Percentiles rank a stretch among this genome's conserved stretches.
Evolutionary conservation across 2,797 vertebrate genomes (phyloP).

Genomic region (Adrianichthys oophorus): DNA sequence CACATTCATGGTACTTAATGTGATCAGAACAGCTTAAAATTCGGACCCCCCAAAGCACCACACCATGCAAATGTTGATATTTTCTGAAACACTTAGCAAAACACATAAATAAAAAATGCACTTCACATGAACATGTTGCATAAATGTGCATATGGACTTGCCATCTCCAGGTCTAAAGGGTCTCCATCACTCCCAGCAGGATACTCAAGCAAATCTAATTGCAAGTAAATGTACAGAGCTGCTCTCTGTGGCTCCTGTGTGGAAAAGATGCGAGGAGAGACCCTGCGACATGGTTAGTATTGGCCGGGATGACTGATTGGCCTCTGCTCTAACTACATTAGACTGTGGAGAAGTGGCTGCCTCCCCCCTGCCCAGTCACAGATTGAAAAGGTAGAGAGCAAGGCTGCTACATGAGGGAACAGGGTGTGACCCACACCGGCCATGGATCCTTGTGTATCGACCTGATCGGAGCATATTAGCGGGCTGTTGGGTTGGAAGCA

Average conservation of each 20-base stretch:
- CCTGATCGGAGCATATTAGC: slow-evolving; percentile 61
- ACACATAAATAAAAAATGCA: neutral
- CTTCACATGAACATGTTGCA: neutral
- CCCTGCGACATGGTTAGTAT: slow-evolving; percentile 79
- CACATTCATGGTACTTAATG: too few relatives aligned
- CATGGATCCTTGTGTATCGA: slow-evolving; percentile 30
- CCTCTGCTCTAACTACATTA: slow-evolving; percentile 71
- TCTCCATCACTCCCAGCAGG: slow-evolving; percentile 73
- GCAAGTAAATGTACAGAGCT: slow-evolving; percentile 76
- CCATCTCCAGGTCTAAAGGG: slow-evolving; percentile 56
- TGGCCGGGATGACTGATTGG: slow-evolving; percentile 78
- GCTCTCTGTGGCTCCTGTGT: slow-evolving; percentile 67
- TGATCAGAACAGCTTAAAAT: too few relatives aligned
- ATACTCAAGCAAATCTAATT: slow-evolving; percentile 76
- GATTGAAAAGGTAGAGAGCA: slow-evolving; percentile 30
- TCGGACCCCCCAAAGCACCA: too few relatives aligned
- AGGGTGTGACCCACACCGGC: slow-evolving; percentile 45
- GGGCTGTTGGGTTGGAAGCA: slow-evolving; percentile 54
- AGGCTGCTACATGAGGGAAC: slow-evolving; percentile 2
- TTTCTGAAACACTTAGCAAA: slow-evolving; percentile 2
- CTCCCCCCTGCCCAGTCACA: slow-evolving; percentile 34
- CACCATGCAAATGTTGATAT: neutral
- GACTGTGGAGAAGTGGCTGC: slow-evolving; percentile 70
- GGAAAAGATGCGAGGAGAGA: slow-evolving; percentile 70
- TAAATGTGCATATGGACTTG: slow-evolving; percentile 10